Percentiles rank a stretch among this genome's conserved stretches.
These are phyloP conservation scores for Anguilla rostrata DNA, from an alignment of 2,113 vertebrate genomes.

Conservation along the genomic window DNA sequence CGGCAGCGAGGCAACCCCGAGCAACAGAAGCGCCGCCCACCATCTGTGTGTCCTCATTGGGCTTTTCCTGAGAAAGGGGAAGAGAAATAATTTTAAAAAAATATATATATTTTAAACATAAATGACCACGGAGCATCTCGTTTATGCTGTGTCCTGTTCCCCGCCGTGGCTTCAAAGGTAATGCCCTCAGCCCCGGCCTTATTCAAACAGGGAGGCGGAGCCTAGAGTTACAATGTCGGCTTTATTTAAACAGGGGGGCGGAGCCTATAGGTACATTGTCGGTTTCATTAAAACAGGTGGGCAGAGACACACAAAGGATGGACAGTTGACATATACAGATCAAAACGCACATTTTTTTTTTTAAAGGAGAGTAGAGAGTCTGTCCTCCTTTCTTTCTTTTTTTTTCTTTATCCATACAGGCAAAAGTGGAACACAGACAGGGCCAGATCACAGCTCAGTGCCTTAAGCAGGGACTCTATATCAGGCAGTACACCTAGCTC, in stretches of 20 bases:
- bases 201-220: not conserved
- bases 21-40: constrained; percentile 30
- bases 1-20: constrained; percentile 24
- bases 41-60: constrained; percentile 32
- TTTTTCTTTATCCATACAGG: no score
- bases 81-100: not conserved
- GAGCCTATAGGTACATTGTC: no score
- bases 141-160: not conserved
- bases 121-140: not conserved
- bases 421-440: no score
- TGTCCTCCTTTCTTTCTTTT: no score
- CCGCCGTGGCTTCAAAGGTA: not conserved
- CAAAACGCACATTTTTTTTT: no score
- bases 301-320: no score
- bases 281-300: not conserved
- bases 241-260: constrained; percentile 1
- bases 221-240: no score
- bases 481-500: no score
- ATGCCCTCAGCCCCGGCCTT: not conserved
- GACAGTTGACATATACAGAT: no score
- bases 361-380: no score
- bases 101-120: constrained; percentile 3
- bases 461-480: no score
- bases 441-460: no score
- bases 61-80: constrained; percentile 14